Conservation (phyloP, 1,140 invertebrate species). For the Penaeus indicus region DNA sequence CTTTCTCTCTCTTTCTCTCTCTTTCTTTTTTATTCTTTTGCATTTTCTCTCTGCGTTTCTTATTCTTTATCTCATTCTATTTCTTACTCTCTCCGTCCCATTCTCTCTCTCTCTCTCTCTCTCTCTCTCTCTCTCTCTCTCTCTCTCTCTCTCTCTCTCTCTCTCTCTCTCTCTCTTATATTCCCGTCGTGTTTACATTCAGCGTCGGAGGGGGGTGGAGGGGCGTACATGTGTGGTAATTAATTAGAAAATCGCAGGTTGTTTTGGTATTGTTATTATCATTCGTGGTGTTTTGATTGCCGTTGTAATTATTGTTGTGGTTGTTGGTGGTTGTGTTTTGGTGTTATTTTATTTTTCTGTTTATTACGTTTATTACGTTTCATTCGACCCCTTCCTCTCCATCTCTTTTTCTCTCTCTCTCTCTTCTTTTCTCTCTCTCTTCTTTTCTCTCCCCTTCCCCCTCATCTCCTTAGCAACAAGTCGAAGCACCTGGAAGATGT, state of each 20-base stretch:
- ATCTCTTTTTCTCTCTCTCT: not conserved
- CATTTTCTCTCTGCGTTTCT: conserved; percentile 1
- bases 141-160: not conserved
- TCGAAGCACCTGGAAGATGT: not conserved
- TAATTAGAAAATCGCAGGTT: too few species aligned
- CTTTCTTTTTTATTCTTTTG: too few species aligned
- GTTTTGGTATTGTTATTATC: not conserved
- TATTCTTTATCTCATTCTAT: conserved; percentile 11
- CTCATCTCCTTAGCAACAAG: not conserved
- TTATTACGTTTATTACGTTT: not conserved
- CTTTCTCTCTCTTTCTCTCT: too few species aligned
- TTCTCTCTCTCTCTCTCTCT: not conserved
- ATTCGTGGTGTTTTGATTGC: not conserved
- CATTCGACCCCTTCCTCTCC: not conserved
- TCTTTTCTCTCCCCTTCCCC: not conserved
- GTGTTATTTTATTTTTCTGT: not conserved
- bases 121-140: not conserved
- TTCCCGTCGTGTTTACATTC: too few species aligned
- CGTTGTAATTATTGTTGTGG: not conserved
- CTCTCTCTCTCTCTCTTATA: not conserved
- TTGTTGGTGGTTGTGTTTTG: not conserved
- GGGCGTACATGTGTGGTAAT: too few species aligned
- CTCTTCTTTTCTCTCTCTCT: not conserved
- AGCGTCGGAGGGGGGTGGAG: too few species aligned
- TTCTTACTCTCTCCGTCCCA: not conserved